These are phyloP conservation scores for Mactra quadrangularis DNA, from an alignment of 1,140 invertebrate genomes.

Conservation along the genomic window DNA sequence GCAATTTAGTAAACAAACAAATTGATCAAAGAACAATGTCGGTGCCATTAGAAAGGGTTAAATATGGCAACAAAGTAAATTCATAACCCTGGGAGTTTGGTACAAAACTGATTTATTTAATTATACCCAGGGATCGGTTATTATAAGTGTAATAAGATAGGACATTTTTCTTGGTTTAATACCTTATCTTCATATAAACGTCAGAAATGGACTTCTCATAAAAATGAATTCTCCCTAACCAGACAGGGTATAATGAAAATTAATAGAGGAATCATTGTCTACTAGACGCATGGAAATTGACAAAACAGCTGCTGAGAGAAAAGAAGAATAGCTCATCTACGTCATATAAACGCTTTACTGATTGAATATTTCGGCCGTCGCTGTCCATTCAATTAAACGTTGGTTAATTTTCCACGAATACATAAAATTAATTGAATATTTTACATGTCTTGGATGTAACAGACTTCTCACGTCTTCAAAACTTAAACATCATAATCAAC, in stretches of 20 bases:
- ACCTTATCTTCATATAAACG: constrained; percentile 56
- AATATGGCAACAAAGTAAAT: constrained; percentile 38
- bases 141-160: constrained; percentile 44
- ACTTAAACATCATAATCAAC: too few species aligned
- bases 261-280: constrained; percentile 59
- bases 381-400: constrained; percentile 22
- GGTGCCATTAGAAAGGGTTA: too few species aligned
- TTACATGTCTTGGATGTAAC: too few species aligned
- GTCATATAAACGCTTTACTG: constrained; percentile 29
- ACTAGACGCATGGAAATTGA: constrained; percentile 49
- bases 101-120: constrained; percentile 38
- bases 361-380: constrained; percentile 19
- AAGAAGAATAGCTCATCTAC: constrained; percentile 35
- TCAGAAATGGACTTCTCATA: constrained; percentile 30
- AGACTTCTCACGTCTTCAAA: too few species aligned
- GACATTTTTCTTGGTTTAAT: constrained; percentile 52
- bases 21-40: too few species aligned
- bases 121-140: constrained; percentile 19
- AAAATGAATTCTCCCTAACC: constrained; percentile 18
- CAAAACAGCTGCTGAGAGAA: constrained; percentile 52
- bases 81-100: constrained; percentile 20
- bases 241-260: constrained; percentile 53
- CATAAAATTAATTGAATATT: background rate
- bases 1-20: too few species aligned
- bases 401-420: constrained; percentile 20